Conservation (phyloP, 2,888 invertebrate species). For the Tortrix viridana region DNA sequence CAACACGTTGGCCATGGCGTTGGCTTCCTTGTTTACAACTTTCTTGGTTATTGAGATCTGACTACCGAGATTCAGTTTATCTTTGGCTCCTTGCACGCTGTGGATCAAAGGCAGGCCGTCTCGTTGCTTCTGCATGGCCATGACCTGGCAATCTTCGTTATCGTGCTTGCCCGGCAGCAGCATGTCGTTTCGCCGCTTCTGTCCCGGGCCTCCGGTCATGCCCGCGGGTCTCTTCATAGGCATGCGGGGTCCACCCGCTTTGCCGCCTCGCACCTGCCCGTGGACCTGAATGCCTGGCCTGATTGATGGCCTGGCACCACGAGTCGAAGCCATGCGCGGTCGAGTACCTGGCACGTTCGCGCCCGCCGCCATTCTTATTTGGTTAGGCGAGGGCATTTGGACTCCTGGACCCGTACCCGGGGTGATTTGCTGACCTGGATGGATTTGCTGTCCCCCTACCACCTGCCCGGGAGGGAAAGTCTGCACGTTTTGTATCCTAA, state of each 20-base stretch:
- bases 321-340: slow-evolving; percentile 65
- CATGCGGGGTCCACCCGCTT: slow-evolving; percentile 65
- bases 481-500: slow-evolving; percentile 76
- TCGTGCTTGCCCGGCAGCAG: slow-evolving; percentile 88
- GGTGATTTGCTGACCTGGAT: slow-evolving; percentile 44
- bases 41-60: slow-evolving; percentile 88
- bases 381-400: slow-evolving; percentile 65
- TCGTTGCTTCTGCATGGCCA: slow-evolving; percentile 89
- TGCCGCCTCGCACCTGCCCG: slow-evolving; percentile 65
- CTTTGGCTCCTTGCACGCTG: slow-evolving; percentile 87
- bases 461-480: slow-evolving; percentile 69
- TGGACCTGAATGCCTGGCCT: slow-evolving; percentile 75
- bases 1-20: slow-evolving; percentile 90
- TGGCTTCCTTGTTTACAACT: slow-evolving; percentile 87
- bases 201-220: slow-evolving; percentile 54
- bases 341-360: slow-evolving; percentile 62
- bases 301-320: slow-evolving; percentile 66
- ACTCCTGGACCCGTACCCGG: slow-evolving; percentile 44
- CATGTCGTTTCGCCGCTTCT: slow-evolving; percentile 85
- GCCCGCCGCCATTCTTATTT: slow-evolving; percentile 69
- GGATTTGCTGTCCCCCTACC: slow-evolving; percentile 48
- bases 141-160: slow-evolving; percentile 90
- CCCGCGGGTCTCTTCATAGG: slow-evolving; percentile 70
- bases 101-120: slow-evolving; percentile 90
- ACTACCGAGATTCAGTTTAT: slow-evolving; percentile 88